A percentile compares a stretch with the other conserved stretches of the same genome.
Evolutionary conservation across 2,113 vertebrate species (phyloP).

Genomic region (Scytalopus superciliaris): DNA sequence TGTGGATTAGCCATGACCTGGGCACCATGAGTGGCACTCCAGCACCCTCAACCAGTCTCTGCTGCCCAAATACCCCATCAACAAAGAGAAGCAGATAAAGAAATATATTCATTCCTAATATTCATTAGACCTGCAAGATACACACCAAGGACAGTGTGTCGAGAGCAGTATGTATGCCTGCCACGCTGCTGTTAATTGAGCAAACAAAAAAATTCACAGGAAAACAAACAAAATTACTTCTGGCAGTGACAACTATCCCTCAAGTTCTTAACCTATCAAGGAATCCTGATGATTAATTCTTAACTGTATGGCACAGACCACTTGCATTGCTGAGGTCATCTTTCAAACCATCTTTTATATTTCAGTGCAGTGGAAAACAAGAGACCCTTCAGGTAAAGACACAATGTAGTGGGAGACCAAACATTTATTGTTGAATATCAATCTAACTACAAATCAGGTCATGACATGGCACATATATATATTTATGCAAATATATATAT

Average conservation of each 20-base stretch:
- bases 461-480: not conserved
- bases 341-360: not conserved
- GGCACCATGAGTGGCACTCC: not conserved
- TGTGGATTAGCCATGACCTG: not conserved
- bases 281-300: not conserved
- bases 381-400: not conserved
- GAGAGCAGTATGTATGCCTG: not conserved
- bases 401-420: not conserved
- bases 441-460: not conserved
- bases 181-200: not conserved
- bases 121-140: not conserved
- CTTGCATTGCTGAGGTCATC: not conserved
- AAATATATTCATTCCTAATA: not conserved
- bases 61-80: not conserved
- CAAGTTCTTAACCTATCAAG: not conserved
- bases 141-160: not conserved
- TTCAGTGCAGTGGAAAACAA: not conserved
- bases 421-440: not conserved
- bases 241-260: not conserved
- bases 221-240: not conserved
- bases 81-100: not conserved
- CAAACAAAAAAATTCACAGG: not conserved
- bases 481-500: not conserved
- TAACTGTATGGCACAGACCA: not conserved
- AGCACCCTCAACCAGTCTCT: not conserved